These are phyloP conservation scores for Sarotherodon lohbergeri DNA, from an alignment of 2,113 vertebrate species.

Conservation along the genomic window DNA sequence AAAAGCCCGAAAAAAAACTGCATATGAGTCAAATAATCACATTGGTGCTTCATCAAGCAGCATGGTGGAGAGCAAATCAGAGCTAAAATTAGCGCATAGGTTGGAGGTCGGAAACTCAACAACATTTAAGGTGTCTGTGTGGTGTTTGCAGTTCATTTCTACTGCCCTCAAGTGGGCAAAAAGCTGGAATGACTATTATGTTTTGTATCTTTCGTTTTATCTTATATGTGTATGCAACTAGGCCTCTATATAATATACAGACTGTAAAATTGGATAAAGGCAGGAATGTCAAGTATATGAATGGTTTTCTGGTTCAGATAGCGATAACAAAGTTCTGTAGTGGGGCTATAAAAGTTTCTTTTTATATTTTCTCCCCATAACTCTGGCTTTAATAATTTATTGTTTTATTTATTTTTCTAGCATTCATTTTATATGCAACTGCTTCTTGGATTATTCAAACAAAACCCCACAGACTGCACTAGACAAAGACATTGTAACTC, in stretches of 20 bases:
- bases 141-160: not conserved
- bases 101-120: not conserved
- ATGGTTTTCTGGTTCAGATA: not conserved
- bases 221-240: not conserved
- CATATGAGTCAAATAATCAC: not conserved
- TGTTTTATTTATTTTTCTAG: not conserved
- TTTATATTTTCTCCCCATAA: not conserved
- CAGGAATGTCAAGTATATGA: not conserved
- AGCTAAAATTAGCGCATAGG: not conserved
- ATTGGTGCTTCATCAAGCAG: not conserved
- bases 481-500: not conserved
- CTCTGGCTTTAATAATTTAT: not conserved
- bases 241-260: not conserved
- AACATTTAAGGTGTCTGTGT: not conserved
- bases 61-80: not conserved
- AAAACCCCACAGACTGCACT: not conserved
- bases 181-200: not conserved
- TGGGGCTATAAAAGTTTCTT: not conserved
- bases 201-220: not conserved
- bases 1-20: not conserved
- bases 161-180: not conserved
- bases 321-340: not conserved
- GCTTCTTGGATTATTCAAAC: not conserved
- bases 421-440: not conserved
- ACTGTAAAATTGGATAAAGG: not conserved